A percentile compares a stretch with the other conserved stretches of the same genome.
phyloP scores from a whole-genome alignment of 2,797 vertebrate genomes.

The Argya squamiceps region DNA sequence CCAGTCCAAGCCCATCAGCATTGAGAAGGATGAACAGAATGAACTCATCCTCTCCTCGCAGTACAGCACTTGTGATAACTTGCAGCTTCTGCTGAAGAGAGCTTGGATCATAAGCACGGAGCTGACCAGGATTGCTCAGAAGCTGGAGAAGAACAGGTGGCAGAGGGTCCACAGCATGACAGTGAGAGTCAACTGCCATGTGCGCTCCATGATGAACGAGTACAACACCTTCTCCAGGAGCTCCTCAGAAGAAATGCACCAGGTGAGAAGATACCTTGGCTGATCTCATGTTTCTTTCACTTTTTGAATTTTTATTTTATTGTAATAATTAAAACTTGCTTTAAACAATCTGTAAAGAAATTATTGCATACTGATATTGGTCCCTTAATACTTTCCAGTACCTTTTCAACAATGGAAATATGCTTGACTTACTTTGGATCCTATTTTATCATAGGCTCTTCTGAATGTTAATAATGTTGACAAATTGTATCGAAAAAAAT shows the following conservation, averaged over 20 bases:
- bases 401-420: neutral
- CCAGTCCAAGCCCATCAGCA: constrained; percentile 93
- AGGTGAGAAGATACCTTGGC: constrained; percentile 73
- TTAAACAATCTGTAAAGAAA: neutral
- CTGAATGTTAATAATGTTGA: neutral
- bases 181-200: constrained; percentile 88
- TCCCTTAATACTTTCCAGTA: neutral
- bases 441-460: neutral
- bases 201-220: constrained; percentile 91
- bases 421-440: neutral
- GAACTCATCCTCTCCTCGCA: constrained; percentile 88
- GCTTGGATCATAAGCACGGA: constrained; percentile 94
- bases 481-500: neutral
- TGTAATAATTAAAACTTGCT: neutral
- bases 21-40: constrained; percentile 86
- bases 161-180: constrained; percentile 92
- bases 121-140: constrained; percentile 90
- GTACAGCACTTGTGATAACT: constrained; percentile 80
- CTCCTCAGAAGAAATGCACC: constrained; percentile 85
- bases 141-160: constrained; percentile 92
- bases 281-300: neutral
- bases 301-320: neutral
- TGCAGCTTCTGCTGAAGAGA: constrained; percentile 90
- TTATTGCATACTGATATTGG: accelerated
- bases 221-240: constrained; percentile 76